Base-by-base conservation (phyloP, 2,888 invertebrate genomes). In the Clunio marinus region DNA sequence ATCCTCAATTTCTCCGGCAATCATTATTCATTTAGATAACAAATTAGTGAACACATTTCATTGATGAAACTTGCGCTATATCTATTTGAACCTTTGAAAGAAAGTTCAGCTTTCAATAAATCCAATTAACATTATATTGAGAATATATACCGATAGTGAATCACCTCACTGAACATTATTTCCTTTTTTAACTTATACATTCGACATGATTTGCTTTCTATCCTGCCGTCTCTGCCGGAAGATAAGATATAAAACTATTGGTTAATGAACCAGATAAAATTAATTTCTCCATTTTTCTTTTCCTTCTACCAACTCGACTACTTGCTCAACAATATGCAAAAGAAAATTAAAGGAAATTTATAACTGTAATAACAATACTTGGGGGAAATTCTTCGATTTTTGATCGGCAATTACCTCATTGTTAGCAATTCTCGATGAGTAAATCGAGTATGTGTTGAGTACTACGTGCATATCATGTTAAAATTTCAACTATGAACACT, bases 151-250 rank as follows among this genome's bases (percentile, higher is more conserved):
- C 7, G 35, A 25, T 15, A 45, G n/a, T 63, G 63, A 63, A 63
- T 46, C 63, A 63, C 63, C 63, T 63, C 63, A 63, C 8, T 63
- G 63, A 24, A 46, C 63, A 63, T 37, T 62, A 37, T 22, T 62
- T 62, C 62, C 35, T 37, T 37, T 62, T 62, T 13, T 15, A 15
- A 24, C 27, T 27, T 57, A 25, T 7, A 24, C 57, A 27, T 22
- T 55, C 7, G 55, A 55, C 24, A 22, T 17, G 24, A 5, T 22
- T 22, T 22, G 7, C 32, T 15, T n/a, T 51, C 51, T n/a, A 7
- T 13, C 22, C 51, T 51, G 5, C 4, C 2, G 3, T 17, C 17
- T 51, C 5, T 51, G 2, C 51, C 3, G 2, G 17, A n/a, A 4
- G 51, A 57, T 22, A 27, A 25, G 1, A 57, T 22, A 57, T 57